Evolutionary conservation across 2,888 invertebrate genomes (phyloP), one percentile per base, ranked within the genome.

Genomic region (Melipona beecheii): DNA sequence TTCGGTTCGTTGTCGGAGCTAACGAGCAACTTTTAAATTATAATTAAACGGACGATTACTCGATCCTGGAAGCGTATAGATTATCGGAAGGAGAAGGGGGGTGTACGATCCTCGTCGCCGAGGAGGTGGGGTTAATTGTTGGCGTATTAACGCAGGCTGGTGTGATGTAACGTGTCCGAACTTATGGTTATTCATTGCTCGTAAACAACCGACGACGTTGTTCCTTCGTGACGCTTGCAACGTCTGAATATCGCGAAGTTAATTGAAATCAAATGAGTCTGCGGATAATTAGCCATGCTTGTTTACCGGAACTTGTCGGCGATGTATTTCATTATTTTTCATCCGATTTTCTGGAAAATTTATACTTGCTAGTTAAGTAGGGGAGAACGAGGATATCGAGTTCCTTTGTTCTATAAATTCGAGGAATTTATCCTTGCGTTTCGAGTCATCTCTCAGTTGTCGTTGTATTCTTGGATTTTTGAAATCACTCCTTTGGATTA

Each of bases 231-330:
- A 62, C 43, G 50, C 64, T 56, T 75, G 84, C 82, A 72, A 60
- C 31, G 19, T 24, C 43, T 69, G 77, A 81, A 87, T 71, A 68
- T 72, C 73, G 75, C 50, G 79, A 60, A 60, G 65, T 78, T 88
- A 87, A 90, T 87, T 88, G 86, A 87, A 88, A 85, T 86, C 83
- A n/a, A n/a, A n/a, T n/a, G 78, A 62, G 75, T 36, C 62, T 69
- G 64, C 15, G 24, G 64, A 71, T 87, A 87, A 87, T 85, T 81
- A 83, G 62, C 62, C 56, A 31, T 19, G 27, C 66, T n/a, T 65
- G 78, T 87, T 84, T 78, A 68, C 78, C 0, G 64, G 31, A 6
- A 15, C 50, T n/a, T 9, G 70, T 36, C 54, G 17, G 19, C 56
- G 36, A 5, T 15, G 3, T 62, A 21, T 24, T 72, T 73, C 56